Percentiles rank a stretch among this genome's conserved stretches.
These are phyloP conservation scores for Sceliomorpha sp. DNA, from an alignment of 2,888 invertebrate genomes.

Conservation along the genomic window DNA sequence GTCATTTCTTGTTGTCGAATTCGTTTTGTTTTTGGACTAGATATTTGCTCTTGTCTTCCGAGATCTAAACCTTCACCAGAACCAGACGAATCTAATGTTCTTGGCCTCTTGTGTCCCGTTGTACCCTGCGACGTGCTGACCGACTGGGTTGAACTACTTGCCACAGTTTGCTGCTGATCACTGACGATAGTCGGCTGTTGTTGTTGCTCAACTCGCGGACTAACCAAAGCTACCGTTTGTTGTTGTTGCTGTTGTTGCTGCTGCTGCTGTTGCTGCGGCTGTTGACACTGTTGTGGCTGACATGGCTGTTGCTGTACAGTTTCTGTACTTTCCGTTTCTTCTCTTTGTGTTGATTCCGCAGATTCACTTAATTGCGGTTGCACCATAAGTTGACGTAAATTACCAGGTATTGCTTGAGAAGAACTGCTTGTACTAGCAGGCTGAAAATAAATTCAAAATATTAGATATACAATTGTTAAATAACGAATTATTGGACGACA, in stretches of 20 bases:
- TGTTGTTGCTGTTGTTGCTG: conserved; percentile 68
- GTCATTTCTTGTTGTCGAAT: conserved; percentile 71
- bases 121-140: conserved; percentile 85
- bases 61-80: conserved; percentile 71
- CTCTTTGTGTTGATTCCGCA: conserved; percentile 82
- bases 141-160: conserved; percentile 84
- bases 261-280: conserved; percentile 65
- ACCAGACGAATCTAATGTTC: conserved; percentile 77
- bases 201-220: conserved; percentile 70
- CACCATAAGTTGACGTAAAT: conserved; percentile 85
- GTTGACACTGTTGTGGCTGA: conserved; percentile 61
- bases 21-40: conserved; percentile 73
- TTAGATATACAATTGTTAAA: conserved; percentile 1
- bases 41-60: conserved; percentile 69
- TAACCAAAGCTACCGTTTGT: conserved; percentile 77
- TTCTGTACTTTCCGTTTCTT: conserved; percentile 81
- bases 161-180: conserved; percentile 78
- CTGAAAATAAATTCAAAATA: conserved; percentile 5
- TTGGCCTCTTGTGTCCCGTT: conserved; percentile 83
- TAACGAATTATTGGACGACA: neutral
- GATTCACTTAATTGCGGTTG: conserved; percentile 82
- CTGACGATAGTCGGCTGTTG: conserved; percentile 70
- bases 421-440: conserved; percentile 88
- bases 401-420: conserved; percentile 82
- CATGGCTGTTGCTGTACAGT: conserved; percentile 63